A percentile compares a stretch with the other conserved stretches of the same genome.
Conservation (phyloP, 2,113 vertebrate genomes). For the Cyprinodon tularosa region DNA sequence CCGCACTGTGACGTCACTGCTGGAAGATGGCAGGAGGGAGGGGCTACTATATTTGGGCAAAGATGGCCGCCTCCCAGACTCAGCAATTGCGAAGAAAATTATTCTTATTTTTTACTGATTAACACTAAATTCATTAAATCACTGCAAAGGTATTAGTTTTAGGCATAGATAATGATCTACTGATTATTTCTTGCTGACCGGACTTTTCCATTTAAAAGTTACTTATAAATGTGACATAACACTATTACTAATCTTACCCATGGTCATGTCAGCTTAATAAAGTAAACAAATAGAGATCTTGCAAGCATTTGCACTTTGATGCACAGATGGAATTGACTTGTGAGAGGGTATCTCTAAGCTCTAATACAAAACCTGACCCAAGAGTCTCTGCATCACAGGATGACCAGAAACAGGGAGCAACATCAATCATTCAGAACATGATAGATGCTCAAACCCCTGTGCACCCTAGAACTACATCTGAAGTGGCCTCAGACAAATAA, state of each 20-base stretch:
- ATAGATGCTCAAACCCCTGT: constrained; percentile 64
- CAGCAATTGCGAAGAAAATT: no score
- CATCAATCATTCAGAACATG: constrained; percentile 61
- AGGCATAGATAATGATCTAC: no score
- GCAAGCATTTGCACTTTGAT: no score
- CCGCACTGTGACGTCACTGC: no score
- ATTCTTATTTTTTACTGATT: no score
- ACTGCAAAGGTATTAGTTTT: no score
- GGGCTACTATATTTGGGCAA: no score
- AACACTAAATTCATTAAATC: no score
- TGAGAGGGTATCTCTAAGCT: not conserved
- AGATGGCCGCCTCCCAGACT: no score
- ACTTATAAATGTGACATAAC: not conserved
- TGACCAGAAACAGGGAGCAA: constrained; percentile 44
- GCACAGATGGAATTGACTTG: not conserved
- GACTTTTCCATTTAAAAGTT: no score
- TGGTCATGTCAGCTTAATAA: constrained; percentile 17
- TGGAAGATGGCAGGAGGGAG: no score
- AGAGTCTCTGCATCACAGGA: constrained; percentile 58
- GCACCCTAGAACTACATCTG: constrained; percentile 42
- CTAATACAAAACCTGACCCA: constrained; percentile 47
- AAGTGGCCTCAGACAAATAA: constrained; percentile 48
- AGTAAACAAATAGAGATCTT: not conserved
- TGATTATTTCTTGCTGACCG: no score
- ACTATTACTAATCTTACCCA: constrained; percentile 6